These are phyloP conservation scores for Siniperca scherzeri DNA, from an alignment of 2,797 vertebrate species.

Conservation along the genomic window DNA sequence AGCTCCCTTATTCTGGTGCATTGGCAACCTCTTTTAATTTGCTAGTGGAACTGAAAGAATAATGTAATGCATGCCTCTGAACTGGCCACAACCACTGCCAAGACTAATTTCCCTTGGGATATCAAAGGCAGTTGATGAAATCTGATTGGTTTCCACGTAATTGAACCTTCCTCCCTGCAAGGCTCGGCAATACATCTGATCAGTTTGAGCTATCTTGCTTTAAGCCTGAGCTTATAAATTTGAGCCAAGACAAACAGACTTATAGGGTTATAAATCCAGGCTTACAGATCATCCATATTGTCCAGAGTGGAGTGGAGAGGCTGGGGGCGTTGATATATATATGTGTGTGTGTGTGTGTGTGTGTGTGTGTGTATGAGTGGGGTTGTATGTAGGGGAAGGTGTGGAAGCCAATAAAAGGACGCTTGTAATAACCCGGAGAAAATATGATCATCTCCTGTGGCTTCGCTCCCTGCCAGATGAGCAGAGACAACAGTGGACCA, in stretches of 20 bases:
- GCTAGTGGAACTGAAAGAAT: conserved; percentile 64
- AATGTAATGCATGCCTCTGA: conserved; percentile 52
- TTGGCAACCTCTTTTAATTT: conserved; percentile 47
- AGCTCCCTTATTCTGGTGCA: not conserved
- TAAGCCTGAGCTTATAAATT: conserved; percentile 44
- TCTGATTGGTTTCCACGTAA: conserved; percentile 67
- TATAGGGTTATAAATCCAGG: conserved; percentile 34
- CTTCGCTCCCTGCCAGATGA: conserved; percentile 19
- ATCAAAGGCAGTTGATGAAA: conserved; percentile 63
- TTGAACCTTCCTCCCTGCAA: conserved; percentile 42
- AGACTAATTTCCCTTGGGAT: conserved; percentile 62
- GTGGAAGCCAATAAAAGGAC: conserved; percentile 37
- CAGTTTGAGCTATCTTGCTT: conserved; percentile 35
- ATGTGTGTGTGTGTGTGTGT: conserved; percentile 8
- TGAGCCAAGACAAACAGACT: conserved; percentile 51
- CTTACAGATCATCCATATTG: conserved; percentile 46
- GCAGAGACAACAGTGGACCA: conserved; percentile 5
- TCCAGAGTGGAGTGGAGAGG: conserved; percentile 24
- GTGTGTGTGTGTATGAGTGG: not conserved
- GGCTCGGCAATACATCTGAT: conserved; percentile 41
- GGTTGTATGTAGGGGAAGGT: not conserved
- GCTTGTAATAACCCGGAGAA: conserved; percentile 42
- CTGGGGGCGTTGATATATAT: not conserved
- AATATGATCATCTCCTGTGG: conserved; percentile 44
- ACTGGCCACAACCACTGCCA: conserved; percentile 53